Evolutionary conservation across 2,888 invertebrate species (phyloP), one percentile per base, ranked within the genome.

Genomic region (Agrypnus murinus): DNA sequence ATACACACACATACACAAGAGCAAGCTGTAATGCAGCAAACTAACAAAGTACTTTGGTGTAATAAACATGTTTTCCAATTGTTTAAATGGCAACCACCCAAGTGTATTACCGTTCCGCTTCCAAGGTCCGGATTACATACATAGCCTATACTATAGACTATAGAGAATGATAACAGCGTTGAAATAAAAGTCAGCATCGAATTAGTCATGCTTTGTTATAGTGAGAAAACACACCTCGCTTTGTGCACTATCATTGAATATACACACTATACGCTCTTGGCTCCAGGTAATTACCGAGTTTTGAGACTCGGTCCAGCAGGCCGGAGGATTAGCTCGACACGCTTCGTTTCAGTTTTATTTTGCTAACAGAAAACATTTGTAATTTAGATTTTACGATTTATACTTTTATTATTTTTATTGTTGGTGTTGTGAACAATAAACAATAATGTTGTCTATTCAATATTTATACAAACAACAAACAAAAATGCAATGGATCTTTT

Each of bases 111-210:
- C 53, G 64, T 64, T 64, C 64, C 64, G 64, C 64, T 64, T 53
- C 64, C 53, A 64, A 64, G 53, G 43, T 12, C 43, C 64, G 43
- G 12, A 36, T 53, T 17, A n/a, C n/a, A n/a, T n/a, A n/a, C n/a
- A n/a, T n/a, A n/a, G n/a, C n/a, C n/a, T n/a, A n/a, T n/a, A n/a
- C n/a, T n/a, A n/a, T n/a, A n/a, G n/a, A n/a, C n/a, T n/a, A n/a
- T n/a, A n/a, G n/a, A n/a, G 64, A 63, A 64, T 62, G 62, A 62
- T 64, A n/a, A n/a, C n/a, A 64, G 64, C 64, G 64, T 53, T 64
- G 64, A 64, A 64, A 64, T 64, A 64, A 64, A 64, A 64, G 53
- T 50, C 64, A 64, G 64, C 50, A 43, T 53, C 53, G 43, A 66
- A 66, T 66, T 59, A 66, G 66, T 66, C 53, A 66, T 48, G 66